A percentile compares a stretch with the other conserved stretches of the same genome.
phyloP scores from a whole-genome alignment of 2,888 invertebrate genomes.

The Antheraea assamensis region DNA sequence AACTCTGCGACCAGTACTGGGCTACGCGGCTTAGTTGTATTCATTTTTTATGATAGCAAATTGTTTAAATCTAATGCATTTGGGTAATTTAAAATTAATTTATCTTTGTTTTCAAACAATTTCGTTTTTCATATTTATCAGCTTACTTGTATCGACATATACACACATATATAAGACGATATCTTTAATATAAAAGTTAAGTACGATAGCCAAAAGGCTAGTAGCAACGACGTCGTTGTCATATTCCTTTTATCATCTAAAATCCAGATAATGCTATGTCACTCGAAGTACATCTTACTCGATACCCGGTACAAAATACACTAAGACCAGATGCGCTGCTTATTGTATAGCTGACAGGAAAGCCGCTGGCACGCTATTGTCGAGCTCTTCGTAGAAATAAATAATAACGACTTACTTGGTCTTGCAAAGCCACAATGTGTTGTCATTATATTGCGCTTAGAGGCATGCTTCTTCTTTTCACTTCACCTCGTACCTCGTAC shows the following conservation, averaged over 20 bases:
- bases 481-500: constrained; percentile 44
- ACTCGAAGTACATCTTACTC: constrained; percentile 62
- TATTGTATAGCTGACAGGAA: constrained; percentile 77
- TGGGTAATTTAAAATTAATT: background rate
- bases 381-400: constrained; percentile 65
- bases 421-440: constrained; percentile 68
- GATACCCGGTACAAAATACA: constrained; percentile 61
- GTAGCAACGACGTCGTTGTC: constrained; percentile 44
- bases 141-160: background rate
- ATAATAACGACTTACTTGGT: constrained; percentile 77
- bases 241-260: constrained; percentile 54
- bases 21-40: too few species aligned
- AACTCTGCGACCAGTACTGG: too few species aligned
- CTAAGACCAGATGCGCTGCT: constrained; percentile 69
- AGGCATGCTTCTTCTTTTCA: constrained; percentile 51
- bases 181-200: constrained; percentile 51
- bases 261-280: constrained; percentile 65
- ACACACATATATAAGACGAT: constrained; percentile 37
- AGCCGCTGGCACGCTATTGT: constrained; percentile 72
- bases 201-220: constrained; percentile 49
- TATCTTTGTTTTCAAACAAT: background rate
- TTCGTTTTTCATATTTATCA: background rate
- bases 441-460: constrained; percentile 72
- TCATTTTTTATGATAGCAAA: too few species aligned
- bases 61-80: background rate